Conservation (phyloP, 2,888 invertebrate genomes). For the Calliscelio sp. region DNA sequence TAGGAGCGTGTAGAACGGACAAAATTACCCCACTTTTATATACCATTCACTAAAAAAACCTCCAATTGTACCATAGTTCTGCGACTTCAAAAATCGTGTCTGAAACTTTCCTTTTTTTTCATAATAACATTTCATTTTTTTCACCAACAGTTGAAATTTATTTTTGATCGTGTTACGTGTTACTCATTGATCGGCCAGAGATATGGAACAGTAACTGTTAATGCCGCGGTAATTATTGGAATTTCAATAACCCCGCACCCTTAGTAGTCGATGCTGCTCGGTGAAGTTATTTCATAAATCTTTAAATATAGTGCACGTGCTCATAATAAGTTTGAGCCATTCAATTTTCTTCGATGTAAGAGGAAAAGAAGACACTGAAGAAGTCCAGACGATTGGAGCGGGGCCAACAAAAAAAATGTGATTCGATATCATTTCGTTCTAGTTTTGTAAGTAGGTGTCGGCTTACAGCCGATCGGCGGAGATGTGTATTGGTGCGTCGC, state of each 20-base stretch:
- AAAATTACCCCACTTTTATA: too few relatives aligned
- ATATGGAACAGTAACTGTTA: constrained; percentile 51
- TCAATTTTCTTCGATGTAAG: constrained; percentile 47
- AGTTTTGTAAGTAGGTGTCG: constrained; percentile 76
- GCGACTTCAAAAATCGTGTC: too few relatives aligned
- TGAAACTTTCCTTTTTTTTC: constrained; percentile 56
- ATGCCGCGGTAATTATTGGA: constrained; percentile 48
- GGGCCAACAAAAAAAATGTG: constrained; percentile 23
- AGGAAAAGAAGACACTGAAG: constrained; percentile 44
- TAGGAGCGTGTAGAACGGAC: too few relatives aligned
- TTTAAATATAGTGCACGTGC: constrained; percentile 35
- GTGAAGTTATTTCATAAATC: constrained; percentile 48
- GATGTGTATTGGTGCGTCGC: constrained; percentile 50
- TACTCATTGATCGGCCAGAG: constrained; percentile 39
- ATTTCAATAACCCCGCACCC: constrained; percentile 27
- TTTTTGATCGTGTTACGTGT: constrained; percentile 47
- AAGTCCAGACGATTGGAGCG: constrained; percentile 46
- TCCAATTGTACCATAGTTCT: too few relatives aligned
- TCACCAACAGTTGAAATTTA: constrained; percentile 26
- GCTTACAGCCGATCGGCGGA: constrained; percentile 59
- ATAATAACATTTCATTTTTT: constrained; percentile 40
- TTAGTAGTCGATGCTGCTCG: not conserved
- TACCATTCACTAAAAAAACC: too few relatives aligned
- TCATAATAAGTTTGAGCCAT: constrained; percentile 49
- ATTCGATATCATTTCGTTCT: constrained; percentile 72